Evolutionary conservation across 2,888 invertebrate genomes (phyloP), one percentile per base, ranked within the genome.

Genomic region (Lasiommata megera): DNA sequence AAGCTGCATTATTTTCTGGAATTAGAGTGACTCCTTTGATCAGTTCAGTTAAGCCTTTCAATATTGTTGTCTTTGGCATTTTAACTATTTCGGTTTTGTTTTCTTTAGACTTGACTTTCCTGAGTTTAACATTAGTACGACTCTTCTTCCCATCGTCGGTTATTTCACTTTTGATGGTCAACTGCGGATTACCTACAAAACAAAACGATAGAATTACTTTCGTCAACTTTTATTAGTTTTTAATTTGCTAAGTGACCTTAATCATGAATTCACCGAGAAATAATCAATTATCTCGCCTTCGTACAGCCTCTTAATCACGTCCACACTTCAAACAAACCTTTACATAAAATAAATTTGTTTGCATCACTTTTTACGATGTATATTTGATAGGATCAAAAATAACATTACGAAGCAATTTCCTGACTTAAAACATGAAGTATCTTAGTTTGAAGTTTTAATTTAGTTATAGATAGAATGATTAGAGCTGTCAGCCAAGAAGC

Each of bases 171-270:
- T 53, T 53, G 43, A 53, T 14, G 52, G 17, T 12, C 31, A 44
- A 36, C 53, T 14, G 53, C 34, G 18, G 53, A 11, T 12, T 43
- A 53, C 53, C 53, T 53, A 53, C 53, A 53, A 53, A 52, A 53
- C 53, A 53, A 53, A 53, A 53, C 44, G 43, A 36, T 53, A 36
- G 12, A 46, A 36, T 53, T 53, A 53, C 43, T 53, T 53, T 53
- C 44, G 12, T 44, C 23, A 36, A 53, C 44, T 36, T 23, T 31
- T 18, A 54, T 9, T 9, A 28, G 31, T 29, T 34, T 28, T 31
- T 31, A 37, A 6, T 23, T n/a, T 1, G 11, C 11, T 34, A 34
- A 23, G 5, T 23, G 2, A 3, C 5, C 23, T 23, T 23, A 23
- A 3, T 23, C 23, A 3, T 23, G 2, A 3, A 23, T 5, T 3